Percentiles rank a stretch among this genome's conserved stretches.
Conservation (phyloP, 2,797 vertebrate genomes). For the Pseudopleuronectes americanus region DNA sequence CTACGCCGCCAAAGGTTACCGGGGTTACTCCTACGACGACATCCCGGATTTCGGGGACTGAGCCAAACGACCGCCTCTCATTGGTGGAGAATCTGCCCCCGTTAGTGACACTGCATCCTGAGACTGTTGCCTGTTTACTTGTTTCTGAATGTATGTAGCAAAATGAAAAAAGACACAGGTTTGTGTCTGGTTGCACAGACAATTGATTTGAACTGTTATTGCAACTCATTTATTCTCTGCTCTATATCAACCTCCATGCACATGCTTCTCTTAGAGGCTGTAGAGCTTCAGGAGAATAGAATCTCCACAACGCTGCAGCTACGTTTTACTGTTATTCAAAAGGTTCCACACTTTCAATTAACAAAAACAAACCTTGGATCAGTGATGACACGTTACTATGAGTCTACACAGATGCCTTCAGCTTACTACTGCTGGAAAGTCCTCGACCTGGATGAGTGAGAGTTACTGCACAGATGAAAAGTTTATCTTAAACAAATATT, state of each 20-base stretch:
- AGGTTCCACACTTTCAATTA: not conserved
- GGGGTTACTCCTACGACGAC: constrained; percentile 96
- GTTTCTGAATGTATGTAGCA: constrained; percentile 44
- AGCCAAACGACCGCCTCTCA: constrained; percentile 35
- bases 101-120: constrained; percentile 4
- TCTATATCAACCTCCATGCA: constrained; percentile 17
- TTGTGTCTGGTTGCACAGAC: too few relatives aligned
- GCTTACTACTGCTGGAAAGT: constrained; percentile 17
- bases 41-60: constrained; percentile 97
- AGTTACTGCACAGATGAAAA: constrained; percentile 18
- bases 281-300: not conserved
- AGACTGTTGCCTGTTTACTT: constrained; percentile 49
- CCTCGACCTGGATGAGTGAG: constrained; percentile 1
- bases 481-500: constrained; percentile 22
- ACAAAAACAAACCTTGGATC: not conserved
- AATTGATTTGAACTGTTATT: not conserved
- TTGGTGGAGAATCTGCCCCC: not conserved
- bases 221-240: constrained; percentile 2
- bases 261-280: constrained; percentile 21
- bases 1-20: constrained; percentile 94
- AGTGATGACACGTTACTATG: not conserved
- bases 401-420: constrained; percentile 31
- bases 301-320: not conserved
- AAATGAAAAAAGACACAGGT: not conserved
- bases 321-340: not conserved